A percentile compares a stretch with the other conserved stretches of the same genome.
Conservation (phyloP, 2,113 vertebrate species). For the Melanocharis versteri region DNA sequence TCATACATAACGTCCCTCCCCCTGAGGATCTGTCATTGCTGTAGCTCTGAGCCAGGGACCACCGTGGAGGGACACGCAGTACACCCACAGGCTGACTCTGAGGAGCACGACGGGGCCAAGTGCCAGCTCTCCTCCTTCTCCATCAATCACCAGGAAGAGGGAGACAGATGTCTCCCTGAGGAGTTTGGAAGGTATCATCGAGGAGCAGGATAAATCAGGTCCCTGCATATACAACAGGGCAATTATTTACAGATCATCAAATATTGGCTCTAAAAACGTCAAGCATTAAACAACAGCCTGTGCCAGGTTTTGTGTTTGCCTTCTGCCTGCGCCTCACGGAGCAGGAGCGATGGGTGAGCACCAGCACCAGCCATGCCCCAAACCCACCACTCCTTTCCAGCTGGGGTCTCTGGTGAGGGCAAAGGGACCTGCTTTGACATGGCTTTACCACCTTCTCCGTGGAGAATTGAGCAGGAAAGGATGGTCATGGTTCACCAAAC, state of each 20-base stretch:
- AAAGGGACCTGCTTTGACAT: background rate
- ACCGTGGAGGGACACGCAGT: background rate
- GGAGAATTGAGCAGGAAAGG: background rate
- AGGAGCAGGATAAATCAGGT: constrained; percentile 29
- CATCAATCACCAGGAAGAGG: background rate
- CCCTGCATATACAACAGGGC: background rate
- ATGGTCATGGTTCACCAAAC: background rate
- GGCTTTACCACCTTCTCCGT: background rate
- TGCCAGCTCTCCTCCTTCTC: constrained; percentile 13
- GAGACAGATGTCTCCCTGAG: background rate
- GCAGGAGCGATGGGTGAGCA: background rate
- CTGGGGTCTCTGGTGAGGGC: background rate
- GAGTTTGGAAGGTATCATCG: constrained; percentile 11
- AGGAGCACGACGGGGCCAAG: background rate
- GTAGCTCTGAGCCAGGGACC: background rate
- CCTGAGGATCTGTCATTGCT: background rate
- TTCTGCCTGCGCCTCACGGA: background rate
- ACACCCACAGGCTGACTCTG: background rate
- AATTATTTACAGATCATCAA: constrained; percentile 4
- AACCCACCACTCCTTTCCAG: background rate
- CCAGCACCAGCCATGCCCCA: background rate
- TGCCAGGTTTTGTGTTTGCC: background rate
- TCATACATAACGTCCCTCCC: background rate
- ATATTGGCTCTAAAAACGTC: background rate
- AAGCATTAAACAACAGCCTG: background rate